Evolutionary conservation across 23 tunicate species (phyloP).

Genomic region (Phallusia fumigata): DNA sequence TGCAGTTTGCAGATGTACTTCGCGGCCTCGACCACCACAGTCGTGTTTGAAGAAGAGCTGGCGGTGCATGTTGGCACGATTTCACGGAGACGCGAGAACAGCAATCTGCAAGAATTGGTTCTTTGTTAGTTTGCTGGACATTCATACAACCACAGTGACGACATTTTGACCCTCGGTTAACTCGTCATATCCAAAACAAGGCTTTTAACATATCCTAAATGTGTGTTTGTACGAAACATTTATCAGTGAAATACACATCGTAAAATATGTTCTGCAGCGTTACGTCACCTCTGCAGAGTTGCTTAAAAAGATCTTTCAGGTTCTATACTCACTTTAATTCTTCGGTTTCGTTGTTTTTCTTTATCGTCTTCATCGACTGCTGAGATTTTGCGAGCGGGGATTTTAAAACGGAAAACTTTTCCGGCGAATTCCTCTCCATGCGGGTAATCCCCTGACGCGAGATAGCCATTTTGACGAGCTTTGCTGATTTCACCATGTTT

Average conservation of each 20-base stretch:
- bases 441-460: not conserved
- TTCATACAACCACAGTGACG: too few species aligned
- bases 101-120: not conserved
- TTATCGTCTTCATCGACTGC: not conserved
- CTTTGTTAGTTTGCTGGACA: not conserved
- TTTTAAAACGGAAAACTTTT: not conserved
- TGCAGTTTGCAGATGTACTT: slow-evolving; percentile 11
- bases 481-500: not conserved
- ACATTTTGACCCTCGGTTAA: too few species aligned
- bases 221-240: too few species aligned
- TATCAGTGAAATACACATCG: too few species aligned
- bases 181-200: too few species aligned
- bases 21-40: not conserved
- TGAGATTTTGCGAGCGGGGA: not conserved
- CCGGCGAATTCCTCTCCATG: not conserved
- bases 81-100: not conserved
- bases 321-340: not conserved
- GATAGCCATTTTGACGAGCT: not conserved
- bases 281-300: too few species aligned
- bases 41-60: not conserved
- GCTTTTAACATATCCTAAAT: too few species aligned
- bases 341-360: not conserved
- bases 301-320: too few species aligned
- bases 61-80: not conserved
- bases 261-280: too few species aligned